Base-by-base conservation (phyloP, 2,888 invertebrate species). In the Eulithis testata region DNA sequence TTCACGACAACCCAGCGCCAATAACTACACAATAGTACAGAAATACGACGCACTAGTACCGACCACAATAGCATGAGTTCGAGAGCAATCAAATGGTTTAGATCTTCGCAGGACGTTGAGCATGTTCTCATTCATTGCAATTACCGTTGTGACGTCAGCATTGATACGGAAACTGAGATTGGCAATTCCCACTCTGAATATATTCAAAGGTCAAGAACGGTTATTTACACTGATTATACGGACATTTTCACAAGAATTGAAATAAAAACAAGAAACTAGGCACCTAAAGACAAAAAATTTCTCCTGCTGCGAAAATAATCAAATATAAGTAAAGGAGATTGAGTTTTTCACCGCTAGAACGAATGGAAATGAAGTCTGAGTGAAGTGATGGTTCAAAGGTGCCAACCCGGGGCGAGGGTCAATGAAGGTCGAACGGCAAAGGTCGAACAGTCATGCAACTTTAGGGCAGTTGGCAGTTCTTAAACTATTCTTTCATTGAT, bases 371-470 rank as follows among this genome's bases (percentile, higher is more conserved):
- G 66, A 82, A 84, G 80, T 76, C 78, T 72, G 70, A 75, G 76
- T 76, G 73, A 78, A 79, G 73, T 80, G 77, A 77, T 75, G 71
- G 76, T 76, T 71, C 69, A 76, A 73, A 76, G 82, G 81, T 78
- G 75, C 81, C 73, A 79, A 79, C 78, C 79, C 79, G 80, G 80
- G 85, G 80, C 84, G 73, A 71, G 85, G 87, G 86, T 86, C 84
- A 83, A 76, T 79, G 80, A 84, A 85, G 84, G 87, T 83, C 79
- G 76, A 61, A 73, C 77, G 79, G 76, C 70, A 73, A 74, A 77
- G 79, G 82, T 79, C 74, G 73, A 74, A 68, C 76, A 80, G 85
- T 81, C 88, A 89, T 87, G 89, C 86, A 81, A 86, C 72, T 73
- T 63, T 71, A 77, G 70, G 75, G 79, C 69, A 76, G 71, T 78